Conservation (phyloP, 2,797 vertebrate genomes). For the Gastrophryne carolinensis region DNA sequence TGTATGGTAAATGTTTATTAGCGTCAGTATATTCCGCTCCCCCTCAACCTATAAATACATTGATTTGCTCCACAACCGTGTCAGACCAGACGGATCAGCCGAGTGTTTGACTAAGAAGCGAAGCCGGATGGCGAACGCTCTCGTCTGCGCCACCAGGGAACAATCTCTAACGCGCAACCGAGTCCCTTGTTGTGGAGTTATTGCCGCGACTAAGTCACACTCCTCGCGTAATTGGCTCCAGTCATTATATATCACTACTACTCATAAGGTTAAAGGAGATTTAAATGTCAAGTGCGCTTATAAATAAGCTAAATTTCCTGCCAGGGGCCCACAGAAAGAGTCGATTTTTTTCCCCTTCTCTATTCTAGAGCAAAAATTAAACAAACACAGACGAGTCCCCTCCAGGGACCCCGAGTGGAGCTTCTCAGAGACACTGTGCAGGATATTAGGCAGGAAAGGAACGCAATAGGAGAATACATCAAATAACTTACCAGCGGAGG, state of each 20-base stretch:
- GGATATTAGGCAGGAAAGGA: background rate
- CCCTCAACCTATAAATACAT: too few species aligned
- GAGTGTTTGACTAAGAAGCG: conserved; percentile 24
- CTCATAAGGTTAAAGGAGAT: conserved; percentile 51
- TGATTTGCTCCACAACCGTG: too few species aligned
- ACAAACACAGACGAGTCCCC: conserved; percentile 25
- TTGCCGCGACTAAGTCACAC: conserved; percentile 19
- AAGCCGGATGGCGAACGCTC: conserved; percentile 4
- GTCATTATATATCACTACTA: conserved; percentile 43
- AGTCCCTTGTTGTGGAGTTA: conserved; percentile 25
- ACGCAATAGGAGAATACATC: background rate
- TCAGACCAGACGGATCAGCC: conserved; percentile 16
- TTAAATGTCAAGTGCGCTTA: conserved; percentile 48
- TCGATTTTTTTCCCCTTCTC: background rate
- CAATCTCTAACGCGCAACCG: conserved; percentile 11
- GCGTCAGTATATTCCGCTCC: too few species aligned
- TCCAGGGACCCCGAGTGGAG: conserved; percentile 10
- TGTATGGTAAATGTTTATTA: too few species aligned
- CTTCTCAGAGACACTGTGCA: background rate
- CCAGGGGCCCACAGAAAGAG: conserved; percentile 19
- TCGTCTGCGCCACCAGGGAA: conserved; percentile 32
- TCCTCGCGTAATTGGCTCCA: conserved; percentile 48
- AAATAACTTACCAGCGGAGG: background rate
- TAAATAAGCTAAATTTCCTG: conserved; percentile 47
- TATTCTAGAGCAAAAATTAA: conserved; percentile 27